Base-by-base conservation (phyloP, 2,888 invertebrate species). In the Beris morrisii region DNA sequence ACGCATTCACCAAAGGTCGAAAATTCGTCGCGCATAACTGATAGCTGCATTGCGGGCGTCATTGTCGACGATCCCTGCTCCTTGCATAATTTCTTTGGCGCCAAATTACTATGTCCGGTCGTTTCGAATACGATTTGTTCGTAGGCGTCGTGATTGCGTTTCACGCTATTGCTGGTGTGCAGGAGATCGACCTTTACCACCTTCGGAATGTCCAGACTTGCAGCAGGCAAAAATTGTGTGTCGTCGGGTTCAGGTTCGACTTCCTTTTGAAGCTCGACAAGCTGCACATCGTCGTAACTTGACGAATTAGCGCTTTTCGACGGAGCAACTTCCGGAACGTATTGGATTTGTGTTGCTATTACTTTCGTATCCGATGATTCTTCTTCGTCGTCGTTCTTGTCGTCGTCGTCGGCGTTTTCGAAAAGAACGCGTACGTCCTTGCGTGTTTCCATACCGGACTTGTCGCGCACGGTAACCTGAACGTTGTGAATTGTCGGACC, bases 1-100 rank as follows among this genome's bases (percentile, higher is more conserved):
- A 86, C 78, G 69, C 85, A 86, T 76, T 86, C 86, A 6, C 86
- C 86, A 61, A 85, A 86, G 0, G 85, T 83, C 9, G 83, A 75
- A 72, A 83, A 85, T 68, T 86, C 86, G 72, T 86, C 86, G 68
- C 85, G 75, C 45, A 70, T 74, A 67, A 70, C 48, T 48, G 38
- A 56, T 9, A 54, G 48, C 4, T 31, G 58, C 46, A 66, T 7
- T 9, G 57, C 48, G 4, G 44, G 58, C 46, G 66, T 6, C 44
- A 12, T 53, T 69, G 70, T 30, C 61, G 32, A 12, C 45, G 53
- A 52, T 30, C 6, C 70, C 22, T 4, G 72, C n/a, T 5, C 68
- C 68, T 4, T 69, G 50, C n/a, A 73, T 67, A 52, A 71, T 68
- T 4, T 70, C 65, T 9, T 70, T 4, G 66, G 50, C 4, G 66